Base-by-base conservation (phyloP, 2,113 vertebrate genomes). In the Trematocara variabile region DNA sequence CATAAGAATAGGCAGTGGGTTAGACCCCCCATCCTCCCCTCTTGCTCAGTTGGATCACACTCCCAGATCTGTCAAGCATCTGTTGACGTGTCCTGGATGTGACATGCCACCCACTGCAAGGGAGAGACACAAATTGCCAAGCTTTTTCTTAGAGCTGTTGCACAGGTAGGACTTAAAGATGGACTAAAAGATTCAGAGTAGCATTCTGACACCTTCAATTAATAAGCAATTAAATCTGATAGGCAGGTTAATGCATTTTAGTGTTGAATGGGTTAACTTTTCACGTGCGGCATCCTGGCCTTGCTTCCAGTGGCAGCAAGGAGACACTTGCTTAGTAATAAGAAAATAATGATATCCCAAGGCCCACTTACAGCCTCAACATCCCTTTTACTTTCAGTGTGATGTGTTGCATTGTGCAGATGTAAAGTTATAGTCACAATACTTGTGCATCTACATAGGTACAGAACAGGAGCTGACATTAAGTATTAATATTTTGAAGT, bases 1-100 rank as follows among this genome's bases (percentile, higher is more conserved):
- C 86, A 94, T 91, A 83, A 25, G 16, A 93, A 84, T 75, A 81
- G 94, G 87, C 91, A 91, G 87, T 30, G 78, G 87, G 84, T 89
- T 79, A 65, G 86, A 85, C 84, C 22, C 77, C 37, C 44, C 22
- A 58, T 37, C 81, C 46, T 30, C 80, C 70, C 81, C 18, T 79
- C 82, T 82, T 86, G 84, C 83, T 88, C 89, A 85, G 92, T 83
- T 91, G 87, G 87, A 88, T 89, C 83, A 83, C 83, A 77, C 92
- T 91, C 89, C 55, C 81, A 28, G 86, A 87, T 88, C 86, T 88
- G 85, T 93, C 91, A 90, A 84, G 54, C 80, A 6, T 90, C 84
- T 28, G 79, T 77, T 89, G 92, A 94, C 11, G 12, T 82, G 84
- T 75, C 88, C 84, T 86, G 46, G 22, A 84, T 80, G 82, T 90